Evolutionary conservation across 2,888 invertebrate species (phyloP), one percentile per base, ranked within the genome.

Genomic region (Yponomeuta malinellus): DNA sequence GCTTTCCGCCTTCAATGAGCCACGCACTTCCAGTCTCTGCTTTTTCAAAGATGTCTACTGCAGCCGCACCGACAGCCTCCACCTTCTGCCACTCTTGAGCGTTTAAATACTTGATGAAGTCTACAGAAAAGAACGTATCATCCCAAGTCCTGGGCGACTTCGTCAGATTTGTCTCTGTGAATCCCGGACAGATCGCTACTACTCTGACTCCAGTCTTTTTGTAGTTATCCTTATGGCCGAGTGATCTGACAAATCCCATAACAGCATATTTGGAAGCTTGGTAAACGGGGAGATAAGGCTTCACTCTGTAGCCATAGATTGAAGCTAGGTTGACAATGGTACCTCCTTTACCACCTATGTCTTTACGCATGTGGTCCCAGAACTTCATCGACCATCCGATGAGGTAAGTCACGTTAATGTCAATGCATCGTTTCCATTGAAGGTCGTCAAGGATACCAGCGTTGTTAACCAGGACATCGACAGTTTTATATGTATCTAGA

Each of bases 241-340:
- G 72, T 0, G 90, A 87, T 71, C 85, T 85, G 48, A 88, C 86
- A 71, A 93, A 82, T 8, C 93, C 93, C 48, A 91, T 77, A 2
- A 93, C 88, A 29, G 90, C 93, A 72, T 87, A 87, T 78, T 94
- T 94, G 1, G 93, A 92, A 1, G 93, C 93, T 4, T 88, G 87
- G 79, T 93, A 93, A 10, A 93, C 83, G 1, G 94, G 93, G 67
- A 87, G 78, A 37, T 87, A 87, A 43, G 88, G 86, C 66, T 87
- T 79, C 0, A 91, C 82, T 73, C 84, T 81, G 59, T 92, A 85
- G 0, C 94, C 94, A 72, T 93, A 89, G 15, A 93, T 89, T 1
- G 95, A 94, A 1, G 94, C 86, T 63, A 94, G 86, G 78, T 95
- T 94, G 29, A 94, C 85, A 66, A 94, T 87, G 10, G 88, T 85